Base-by-base conservation (phyloP, 2,113 vertebrate species). In the Junco hyemalis region DNA sequence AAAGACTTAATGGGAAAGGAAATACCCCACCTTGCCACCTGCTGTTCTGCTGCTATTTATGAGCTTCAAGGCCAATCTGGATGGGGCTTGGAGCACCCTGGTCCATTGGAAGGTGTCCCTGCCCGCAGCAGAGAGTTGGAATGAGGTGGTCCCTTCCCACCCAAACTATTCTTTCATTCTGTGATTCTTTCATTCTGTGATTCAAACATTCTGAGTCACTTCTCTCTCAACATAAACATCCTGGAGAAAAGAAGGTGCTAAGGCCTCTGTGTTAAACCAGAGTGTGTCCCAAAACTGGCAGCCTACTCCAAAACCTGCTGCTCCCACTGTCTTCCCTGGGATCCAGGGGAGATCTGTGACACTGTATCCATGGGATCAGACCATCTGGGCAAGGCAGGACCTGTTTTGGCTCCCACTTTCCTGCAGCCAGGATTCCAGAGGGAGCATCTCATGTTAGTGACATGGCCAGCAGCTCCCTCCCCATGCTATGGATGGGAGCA, bases 391-490 rank as follows among this genome's bases (percentile, higher is more conserved):
- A 56, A 36, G 22, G 12, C 21, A 59, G 31, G 35, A 69, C 12
- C 14, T 4, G 1, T 44, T 36, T 17, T 26, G 23, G 59, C n/a
- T 73, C 54, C 44, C 12, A 36, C 36, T 19, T 44, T 65, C 56
- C 60, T 1, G 1, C 40, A 81, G 29, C 18, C 64, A 61, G 19
- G 50, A 76, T 57, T 54, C 0, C 2, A 85, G 28, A 69, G 6
- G 20, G 26, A 89, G 33, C 56, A 70, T 45, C 28, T 60, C 42
- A 60, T 5, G 0, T 3, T 0, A 73, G 51, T 0, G 0, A 63
- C 26, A 7, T 0, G 5, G 26, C 14, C 73, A 54, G 51, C 33
- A 29, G 65, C 44, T 68, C 59, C 10, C 5, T 65, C 20, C 19
- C 35, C 1, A 0, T 1, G 3, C 35, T 61, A 64, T 5, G 0